Evolutionary conservation across 1,140 invertebrate species (phyloP), one percentile per base, ranked within the genome.

Genomic region (Bombus soroeensis): DNA sequence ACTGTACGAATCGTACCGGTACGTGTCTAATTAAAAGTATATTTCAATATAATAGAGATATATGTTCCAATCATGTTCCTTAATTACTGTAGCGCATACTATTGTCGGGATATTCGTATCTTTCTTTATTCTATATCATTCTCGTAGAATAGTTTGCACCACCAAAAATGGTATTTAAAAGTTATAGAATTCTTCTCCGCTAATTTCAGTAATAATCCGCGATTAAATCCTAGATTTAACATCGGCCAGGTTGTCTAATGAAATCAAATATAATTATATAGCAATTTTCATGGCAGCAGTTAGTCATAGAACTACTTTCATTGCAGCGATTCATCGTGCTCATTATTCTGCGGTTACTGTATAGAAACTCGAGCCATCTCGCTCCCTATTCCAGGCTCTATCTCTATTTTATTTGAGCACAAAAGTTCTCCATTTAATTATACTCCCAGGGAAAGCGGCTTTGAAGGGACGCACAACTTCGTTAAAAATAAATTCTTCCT

Each of bases 401-500:
- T 75, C 62, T 25, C 32, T n/a, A 6, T 70, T 80, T 62, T n/a
- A 62, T 41, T 41, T 32, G 18, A 37, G 28, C 18, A 22, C 6
- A 62, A 59, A 72, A 41, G 37, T 81, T 41, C n/a, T 37, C 18
- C 37, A 18, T 66, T 68, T 39, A 43, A 76, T 83, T 53, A 68
- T 39, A 77, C 41, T 39, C 3, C 18, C n/a, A 15, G 53, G 32
- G n/a, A n/a, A 32, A 41, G 28, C 34, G 28, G 81, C 43, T 83
- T 77, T 83, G 43, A 28, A 37, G 32, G 28, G 34, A 70, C 41
- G 28, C 15, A 12, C 13, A 47, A 79, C 37, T 71, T 66, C 25
- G 83, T 81, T 73, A 80, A 71, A 85, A 81, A 73, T 79, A 73
- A 66, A 72, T 84, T 81, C 25, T 39, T 66, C 9, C 34, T 18